Evolutionary conservation across 2,797 vertebrate species (phyloP), one percentile per base, ranked within the genome.

Genomic region (Acanthurus leucopareius): DNA sequence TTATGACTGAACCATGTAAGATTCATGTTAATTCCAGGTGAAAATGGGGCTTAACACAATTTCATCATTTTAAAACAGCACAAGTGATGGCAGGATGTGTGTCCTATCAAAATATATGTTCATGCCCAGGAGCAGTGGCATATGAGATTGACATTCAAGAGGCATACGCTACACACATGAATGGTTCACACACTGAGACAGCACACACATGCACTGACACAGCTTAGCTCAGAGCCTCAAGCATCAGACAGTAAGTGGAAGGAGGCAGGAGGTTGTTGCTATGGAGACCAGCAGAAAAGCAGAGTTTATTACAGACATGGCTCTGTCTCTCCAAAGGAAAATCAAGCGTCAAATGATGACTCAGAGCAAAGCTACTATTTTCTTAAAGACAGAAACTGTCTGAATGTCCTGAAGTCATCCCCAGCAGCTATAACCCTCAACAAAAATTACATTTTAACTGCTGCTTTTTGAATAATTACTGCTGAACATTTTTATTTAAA

Each of bases 201-300:
- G 58, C 60, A 76, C 66, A 77, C 57, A 57, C n/a, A 61, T 1
- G 54, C 47, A 51, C 61, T 32, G 16, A 64, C 69, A 32, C 40
- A 35, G 68, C 72, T 74, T 42, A 81, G 66, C 79, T 86, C 64
- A 66, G 57, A 82, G 88, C 79, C 77, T 70, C 64, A 20, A 88
- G 85, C 74, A 15, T 79, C 74, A 79, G 80, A 87, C 65, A 44
- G 69, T 32, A 49, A 86, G 78, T 75, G 72, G 79, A 86, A 73
- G 83, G 72, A 84, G 71, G 65, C 80, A 85, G 66, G 83, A 42
- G 72, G 85, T 71, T 64, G 94, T 96, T 95, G 78, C 93, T 86
- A 94, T 94, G 94, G 93, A 88, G 89, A 95, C 89, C 77, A 87
- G 75, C 75, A 87, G 90, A 86, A 88, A 90, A 67, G 79, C 67